Conservation (phyloP, 2,888 invertebrate genomes). For the Papilio gigon region DNA sequence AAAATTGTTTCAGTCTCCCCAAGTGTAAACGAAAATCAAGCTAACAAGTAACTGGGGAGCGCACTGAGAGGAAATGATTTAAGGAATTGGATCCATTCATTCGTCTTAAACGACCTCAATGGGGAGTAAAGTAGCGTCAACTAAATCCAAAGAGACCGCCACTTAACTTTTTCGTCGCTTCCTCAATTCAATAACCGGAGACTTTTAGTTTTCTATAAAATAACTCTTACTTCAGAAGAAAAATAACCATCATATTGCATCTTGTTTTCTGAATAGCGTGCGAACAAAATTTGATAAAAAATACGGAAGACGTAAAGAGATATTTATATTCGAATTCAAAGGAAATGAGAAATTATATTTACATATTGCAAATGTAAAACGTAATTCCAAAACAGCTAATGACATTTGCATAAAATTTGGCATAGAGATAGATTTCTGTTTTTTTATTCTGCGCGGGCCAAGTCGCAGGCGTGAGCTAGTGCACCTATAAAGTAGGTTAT, state of each 20-base stretch:
- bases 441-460: too few species aligned
- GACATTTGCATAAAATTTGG: too few species aligned
- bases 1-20: neutral
- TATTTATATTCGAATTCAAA: too few species aligned
- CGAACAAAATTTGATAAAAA: too few species aligned
- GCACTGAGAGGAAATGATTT: conserved; percentile 24
- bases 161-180: conserved; percentile 38
- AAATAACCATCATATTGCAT: too few species aligned
- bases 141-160: conserved; percentile 37
- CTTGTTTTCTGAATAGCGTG: too few species aligned
- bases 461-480: too few species aligned
- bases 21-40: conserved; percentile 15
- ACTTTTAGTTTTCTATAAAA: conserved; percentile 21
- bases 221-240: neutral
- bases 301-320: too few species aligned
- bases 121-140: conserved; percentile 28
- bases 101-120: conserved; percentile 34
- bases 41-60: conserved; percentile 24
- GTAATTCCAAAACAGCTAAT: too few species aligned
- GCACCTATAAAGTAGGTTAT: neutral
- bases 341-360: too few species aligned
- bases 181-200: conserved; percentile 22
- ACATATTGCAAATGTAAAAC: too few species aligned
- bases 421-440: too few species aligned
- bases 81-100: conserved; percentile 36